Percentiles rank a stretch among this genome's conserved stretches.
phyloP scores from a whole-genome alignment of 2,888 invertebrate genomes.

The Pantelozetes paolii region DNA sequence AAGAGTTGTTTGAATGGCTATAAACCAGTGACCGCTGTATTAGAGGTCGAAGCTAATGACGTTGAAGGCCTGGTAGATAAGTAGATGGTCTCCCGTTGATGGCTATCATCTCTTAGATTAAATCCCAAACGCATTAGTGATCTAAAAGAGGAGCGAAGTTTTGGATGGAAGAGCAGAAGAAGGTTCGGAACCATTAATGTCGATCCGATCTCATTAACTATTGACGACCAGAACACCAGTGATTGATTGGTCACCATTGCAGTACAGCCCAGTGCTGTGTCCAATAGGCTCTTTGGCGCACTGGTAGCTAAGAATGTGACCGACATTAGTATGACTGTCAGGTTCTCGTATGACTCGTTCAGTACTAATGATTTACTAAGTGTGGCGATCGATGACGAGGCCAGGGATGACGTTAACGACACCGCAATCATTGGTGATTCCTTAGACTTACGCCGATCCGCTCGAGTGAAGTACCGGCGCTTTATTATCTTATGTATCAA shows the following conservation, averaged over 20 bases:
- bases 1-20: background rate
- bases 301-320: background rate
- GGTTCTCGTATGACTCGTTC: background rate
- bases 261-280: background rate
- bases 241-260: background rate
- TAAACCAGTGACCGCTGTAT: constrained; percentile 1
- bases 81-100: background rate
- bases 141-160: background rate
- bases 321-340: background rate
- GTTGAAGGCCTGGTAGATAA: background rate
- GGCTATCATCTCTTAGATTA: background rate
- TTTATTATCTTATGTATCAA: background rate
- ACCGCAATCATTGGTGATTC: background rate
- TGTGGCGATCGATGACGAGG: constrained; percentile 17
- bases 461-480: background rate
- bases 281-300: background rate
- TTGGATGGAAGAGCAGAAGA: background rate
- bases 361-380: background rate
- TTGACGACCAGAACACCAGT: constrained; percentile 11
- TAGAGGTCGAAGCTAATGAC: background rate
- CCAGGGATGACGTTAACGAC: constrained; percentile 9
- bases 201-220: background rate
- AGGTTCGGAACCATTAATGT: background rate
- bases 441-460: background rate
- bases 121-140: background rate